Conservation (phyloP, 2,797 vertebrate species). For the Sus cebifrons region DNA sequence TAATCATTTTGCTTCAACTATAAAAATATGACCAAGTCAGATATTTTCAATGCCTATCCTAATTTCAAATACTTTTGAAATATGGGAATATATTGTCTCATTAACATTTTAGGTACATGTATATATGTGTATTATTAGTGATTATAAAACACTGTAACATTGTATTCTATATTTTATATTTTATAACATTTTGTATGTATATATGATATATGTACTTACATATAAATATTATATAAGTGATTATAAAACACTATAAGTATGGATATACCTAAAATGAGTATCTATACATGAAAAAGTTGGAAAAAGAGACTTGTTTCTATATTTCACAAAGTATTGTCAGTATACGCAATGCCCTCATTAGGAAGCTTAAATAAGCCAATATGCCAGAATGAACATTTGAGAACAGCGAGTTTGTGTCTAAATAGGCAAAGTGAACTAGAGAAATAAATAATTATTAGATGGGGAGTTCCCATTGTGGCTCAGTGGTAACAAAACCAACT, state of each 20-base stretch:
- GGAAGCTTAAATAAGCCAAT: not conserved
- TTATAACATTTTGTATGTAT: not conserved
- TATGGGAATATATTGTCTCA: not conserved
- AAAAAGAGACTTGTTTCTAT: not conserved
- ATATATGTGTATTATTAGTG: not conserved
- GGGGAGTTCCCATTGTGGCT: too few relatives aligned
- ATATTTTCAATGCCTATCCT: not conserved
- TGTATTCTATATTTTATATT: not conserved
- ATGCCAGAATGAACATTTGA: conserved; percentile 34
- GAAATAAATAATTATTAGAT: not conserved
- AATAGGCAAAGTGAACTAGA: not conserved
- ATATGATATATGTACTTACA: not conserved
- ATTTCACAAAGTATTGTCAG: not conserved
- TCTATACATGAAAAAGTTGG: not conserved
- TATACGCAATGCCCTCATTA: not conserved
- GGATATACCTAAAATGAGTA: not conserved
- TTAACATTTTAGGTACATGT: not conserved
- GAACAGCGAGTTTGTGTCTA: not conserved
- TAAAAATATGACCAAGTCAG: conserved; percentile 55
- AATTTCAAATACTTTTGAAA: conserved; percentile 38
- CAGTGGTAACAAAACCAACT: too few relatives aligned
- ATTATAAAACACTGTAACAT: not conserved
- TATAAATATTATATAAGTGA: not conserved
- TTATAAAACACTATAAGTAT: not conserved
- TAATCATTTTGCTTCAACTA: conserved; percentile 67